Conservation (phyloP, 2,113 vertebrate genomes). For the Cyrtonyx montezumae region DNA sequence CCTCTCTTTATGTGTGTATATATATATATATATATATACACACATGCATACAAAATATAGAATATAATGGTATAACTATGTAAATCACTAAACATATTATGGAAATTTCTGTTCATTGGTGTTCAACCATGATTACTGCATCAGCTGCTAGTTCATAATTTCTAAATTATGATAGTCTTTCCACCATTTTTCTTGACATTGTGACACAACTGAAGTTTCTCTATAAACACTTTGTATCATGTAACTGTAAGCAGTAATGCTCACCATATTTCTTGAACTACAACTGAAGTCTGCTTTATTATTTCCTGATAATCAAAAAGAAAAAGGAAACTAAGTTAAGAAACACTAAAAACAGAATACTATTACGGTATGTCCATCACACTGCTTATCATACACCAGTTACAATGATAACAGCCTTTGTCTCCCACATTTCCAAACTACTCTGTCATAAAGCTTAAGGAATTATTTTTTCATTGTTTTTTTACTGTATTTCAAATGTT, state of each 20-base stretch:
- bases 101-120: not conserved
- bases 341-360: not conserved
- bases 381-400: not conserved
- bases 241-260: not conserved
- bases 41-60: not conserved
- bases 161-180: not conserved
- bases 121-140: not conserved
- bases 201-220: rapidly evolving
- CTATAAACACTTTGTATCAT: not conserved
- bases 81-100: not conserved
- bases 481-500: not conserved
- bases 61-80: rapidly evolving
- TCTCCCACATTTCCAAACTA: not conserved
- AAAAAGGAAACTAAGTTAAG: not conserved
- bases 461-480: not conserved
- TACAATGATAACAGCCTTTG: not conserved
- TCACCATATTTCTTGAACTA: not conserved
- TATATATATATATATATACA: no score
- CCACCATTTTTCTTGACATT: not conserved
- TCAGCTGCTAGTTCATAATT: not conserved
- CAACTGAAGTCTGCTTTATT: not conserved
- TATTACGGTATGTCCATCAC: not conserved
- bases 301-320: not conserved
- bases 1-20: no score
- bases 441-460: not conserved